Evolutionary conservation across 2,888 invertebrate genomes (phyloP).

Genomic region (Pseudoips prasinana): DNA sequence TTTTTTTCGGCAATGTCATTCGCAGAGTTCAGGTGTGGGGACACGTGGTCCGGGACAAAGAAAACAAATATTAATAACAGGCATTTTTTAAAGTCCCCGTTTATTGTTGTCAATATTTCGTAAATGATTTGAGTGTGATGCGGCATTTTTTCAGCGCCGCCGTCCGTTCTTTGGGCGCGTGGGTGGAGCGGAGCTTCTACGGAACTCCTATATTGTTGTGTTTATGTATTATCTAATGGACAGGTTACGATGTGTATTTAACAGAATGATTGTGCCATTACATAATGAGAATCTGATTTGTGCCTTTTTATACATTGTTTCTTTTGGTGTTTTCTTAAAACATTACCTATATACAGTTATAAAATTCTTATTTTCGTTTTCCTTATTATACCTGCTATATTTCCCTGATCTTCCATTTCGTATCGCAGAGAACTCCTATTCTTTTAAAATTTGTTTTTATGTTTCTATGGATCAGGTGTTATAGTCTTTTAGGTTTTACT

Average conservation of each 20-base stretch:
- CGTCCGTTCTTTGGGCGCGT: conserved; percentile 59
- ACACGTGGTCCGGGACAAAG: conserved; percentile 78
- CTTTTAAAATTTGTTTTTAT: too few species aligned
- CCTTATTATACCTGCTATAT: too few species aligned
- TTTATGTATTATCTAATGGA: conserved; percentile 77
- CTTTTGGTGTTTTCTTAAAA: too few species aligned
- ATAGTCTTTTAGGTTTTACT: too few species aligned
- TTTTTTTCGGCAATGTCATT: conserved; percentile 71
- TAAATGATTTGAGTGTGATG: conserved; percentile 80
- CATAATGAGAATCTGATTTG: background rate
- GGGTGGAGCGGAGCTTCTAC: conserved; percentile 61
- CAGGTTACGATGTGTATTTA: conserved; percentile 51
- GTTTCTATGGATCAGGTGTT: too few species aligned
- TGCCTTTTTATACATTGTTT: too few species aligned
- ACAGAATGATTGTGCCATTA: too few species aligned
- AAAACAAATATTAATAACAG: conserved; percentile 80
- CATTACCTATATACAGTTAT: too few species aligned
- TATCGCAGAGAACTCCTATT: too few species aligned
- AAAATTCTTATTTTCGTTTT: too few species aligned
- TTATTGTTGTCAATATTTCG: conserved; percentile 81
- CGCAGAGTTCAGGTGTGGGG: conserved; percentile 79
- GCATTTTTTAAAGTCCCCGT: conserved; percentile 78
- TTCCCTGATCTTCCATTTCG: too few species aligned
- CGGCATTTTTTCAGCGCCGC: conserved; percentile 64
- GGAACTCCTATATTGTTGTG: conserved; percentile 62